phyloP scores from a whole-genome alignment of 1,140 invertebrate genomes.

The Heliconius melpomene region DNA sequence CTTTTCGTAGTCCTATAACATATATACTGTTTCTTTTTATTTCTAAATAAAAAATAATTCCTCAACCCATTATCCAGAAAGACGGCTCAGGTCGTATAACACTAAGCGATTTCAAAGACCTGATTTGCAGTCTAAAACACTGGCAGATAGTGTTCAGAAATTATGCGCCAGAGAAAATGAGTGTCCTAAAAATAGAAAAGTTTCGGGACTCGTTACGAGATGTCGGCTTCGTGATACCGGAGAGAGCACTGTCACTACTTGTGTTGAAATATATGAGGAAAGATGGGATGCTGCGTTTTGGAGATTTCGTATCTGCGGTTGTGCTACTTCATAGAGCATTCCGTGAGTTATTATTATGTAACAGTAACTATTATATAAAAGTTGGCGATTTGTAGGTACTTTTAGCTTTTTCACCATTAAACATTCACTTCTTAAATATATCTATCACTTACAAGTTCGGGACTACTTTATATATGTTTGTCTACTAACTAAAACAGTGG shows the following conservation, averaged over 20 bases:
- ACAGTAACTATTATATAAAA: too few species aligned
- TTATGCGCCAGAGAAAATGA: constrained; percentile 95
- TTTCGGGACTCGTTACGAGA: constrained; percentile 91
- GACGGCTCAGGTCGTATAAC: constrained; percentile 91
- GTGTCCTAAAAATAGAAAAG: constrained; percentile 93
- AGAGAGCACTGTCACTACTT: constrained; percentile 90
- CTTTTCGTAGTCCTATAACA: too few species aligned
- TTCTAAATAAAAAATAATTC: constrained; percentile 43
- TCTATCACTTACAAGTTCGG: too few species aligned
- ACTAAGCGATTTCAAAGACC: constrained; percentile 93
- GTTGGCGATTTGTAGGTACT: too few species aligned
- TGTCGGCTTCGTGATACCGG: constrained; percentile 93
- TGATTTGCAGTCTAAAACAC: constrained; percentile 94
- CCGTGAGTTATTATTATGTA: constrained; percentile 47
- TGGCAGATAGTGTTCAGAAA: constrained; percentile 96
- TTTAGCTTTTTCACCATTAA: too few species aligned
- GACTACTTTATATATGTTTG: too few species aligned
- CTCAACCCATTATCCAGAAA: constrained; percentile 82
- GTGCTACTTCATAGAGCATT: constrained; percentile 94
- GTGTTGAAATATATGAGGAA: constrained; percentile 95
- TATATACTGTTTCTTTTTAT: too few species aligned
- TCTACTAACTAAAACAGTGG: too few species aligned
- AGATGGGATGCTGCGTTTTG: constrained; percentile 95
- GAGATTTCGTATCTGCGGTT: constrained; percentile 95
- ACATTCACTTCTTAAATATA: too few species aligned